Evolutionary conservation across 2,113 vertebrate species (phyloP), one percentile per base, ranked within the genome.

Genomic region (Puntigrus tetrazona): DNA sequence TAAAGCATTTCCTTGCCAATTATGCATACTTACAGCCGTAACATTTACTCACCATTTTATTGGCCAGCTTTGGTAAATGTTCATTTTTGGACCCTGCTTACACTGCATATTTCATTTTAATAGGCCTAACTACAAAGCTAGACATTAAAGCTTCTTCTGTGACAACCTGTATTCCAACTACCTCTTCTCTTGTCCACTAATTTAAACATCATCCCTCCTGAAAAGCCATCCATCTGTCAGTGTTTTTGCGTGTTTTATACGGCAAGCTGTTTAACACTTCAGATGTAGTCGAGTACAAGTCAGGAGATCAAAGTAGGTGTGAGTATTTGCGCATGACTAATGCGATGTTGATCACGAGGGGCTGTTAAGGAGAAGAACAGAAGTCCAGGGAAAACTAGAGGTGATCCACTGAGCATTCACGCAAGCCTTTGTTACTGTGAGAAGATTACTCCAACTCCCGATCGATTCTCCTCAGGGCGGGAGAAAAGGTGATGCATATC

Each of bases 381-480:
- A 45, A 20, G 11, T 70, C 80, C 47, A 50, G 81, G 52, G 47
- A 84, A 77, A 87, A 31, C 27, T 74, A 50, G 27, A 27, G 31
- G 80, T 45, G 38, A 80, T 85, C 31, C 70, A 65, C 34, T 45
- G 47, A 77, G 34, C 25, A 7, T 85, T 43, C 72, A 57, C 43
- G 36, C 70, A 43, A 82, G n/a, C 29, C 52, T 38, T 76, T 57
- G 73, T n/a, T 85, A 84, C 81, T 50, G 25, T 25, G 77, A 69
- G 36, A 79, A 34, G 18, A 57, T 63, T 50, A 31, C 69, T 83
- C 36, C 7, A 50, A 9, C 52, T 57, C 7, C 9, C 13, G 70
- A 87, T 85, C 84, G 43, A 88, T 88, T 81, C 52, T 16, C 11
- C 70, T 81, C 27, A 59, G 59, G 74, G 52, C 45, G 31, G 80